phyloP scores from a whole-genome alignment of 2,888 invertebrate species.

The Kuschelorhynchus macadamiae region DNA sequence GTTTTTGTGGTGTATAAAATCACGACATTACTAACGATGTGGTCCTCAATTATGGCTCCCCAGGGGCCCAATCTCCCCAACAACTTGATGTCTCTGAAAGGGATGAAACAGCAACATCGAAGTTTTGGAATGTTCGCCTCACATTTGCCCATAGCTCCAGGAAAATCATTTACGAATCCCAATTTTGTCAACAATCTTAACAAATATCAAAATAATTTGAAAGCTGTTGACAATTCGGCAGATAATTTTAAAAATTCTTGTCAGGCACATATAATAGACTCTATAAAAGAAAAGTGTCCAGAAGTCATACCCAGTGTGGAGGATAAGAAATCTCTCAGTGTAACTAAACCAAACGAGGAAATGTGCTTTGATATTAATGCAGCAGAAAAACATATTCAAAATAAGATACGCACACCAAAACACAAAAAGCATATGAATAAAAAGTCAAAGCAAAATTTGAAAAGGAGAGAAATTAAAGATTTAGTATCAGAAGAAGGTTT shows the following conservation, averaged over 20 bases:
- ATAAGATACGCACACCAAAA: slow-evolving; percentile 5
- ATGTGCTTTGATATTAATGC: not conserved
- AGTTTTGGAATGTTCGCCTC: slow-evolving; percentile 34
- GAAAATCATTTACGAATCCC: slow-evolving; percentile 51
- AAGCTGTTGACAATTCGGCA: slow-evolving; percentile 13
- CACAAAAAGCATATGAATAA: slow-evolving; percentile 35
- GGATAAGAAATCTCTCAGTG: not conserved
- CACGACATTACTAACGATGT: slow-evolving; percentile 20
- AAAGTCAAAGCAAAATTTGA: slow-evolving; percentile 44
- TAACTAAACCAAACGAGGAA: not conserved
- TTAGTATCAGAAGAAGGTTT: slow-evolving; percentile 40
- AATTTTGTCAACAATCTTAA: slow-evolving; percentile 52
- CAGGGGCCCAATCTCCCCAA: slow-evolving; percentile 9
- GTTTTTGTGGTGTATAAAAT: slow-evolving; percentile 28
- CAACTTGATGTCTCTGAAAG: slow-evolving; percentile 13
- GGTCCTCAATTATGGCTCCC: slow-evolving; percentile 23
- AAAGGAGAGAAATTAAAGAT: slow-evolving; percentile 41
- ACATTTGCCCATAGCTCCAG: slow-evolving; percentile 32
- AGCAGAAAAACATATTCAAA: not conserved
- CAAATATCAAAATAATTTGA: slow-evolving; percentile 5
- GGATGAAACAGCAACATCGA: slow-evolving; percentile 42
- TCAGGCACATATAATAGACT: slow-evolving; percentile 45
- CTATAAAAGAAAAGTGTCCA: slow-evolving; percentile 45
- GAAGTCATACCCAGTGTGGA: slow-evolving; percentile 32
- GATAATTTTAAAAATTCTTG: slow-evolving; percentile 48